Percentiles rank a stretch among this genome's conserved stretches.
These are phyloP conservation scores for Argya squamiceps DNA, from an alignment of 2,797 vertebrate species.

Conservation along the genomic window DNA sequence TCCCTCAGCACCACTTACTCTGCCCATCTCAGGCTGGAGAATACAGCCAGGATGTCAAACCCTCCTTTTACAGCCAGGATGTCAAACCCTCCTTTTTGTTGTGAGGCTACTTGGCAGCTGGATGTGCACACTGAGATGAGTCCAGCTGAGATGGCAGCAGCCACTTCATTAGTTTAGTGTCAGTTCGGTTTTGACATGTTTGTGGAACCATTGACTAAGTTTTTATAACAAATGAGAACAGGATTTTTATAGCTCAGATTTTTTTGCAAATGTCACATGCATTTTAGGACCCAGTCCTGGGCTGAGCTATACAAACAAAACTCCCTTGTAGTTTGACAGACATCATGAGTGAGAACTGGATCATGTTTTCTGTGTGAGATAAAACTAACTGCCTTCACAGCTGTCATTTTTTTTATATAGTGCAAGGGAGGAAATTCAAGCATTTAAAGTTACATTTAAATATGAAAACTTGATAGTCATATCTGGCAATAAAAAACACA, in stretches of 20 bases:
- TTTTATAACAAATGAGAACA: not conserved
- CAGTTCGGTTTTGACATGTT: not conserved
- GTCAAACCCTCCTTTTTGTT: not conserved
- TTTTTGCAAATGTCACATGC: not conserved
- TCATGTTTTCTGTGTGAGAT: not conserved
- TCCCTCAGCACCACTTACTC: not conserved
- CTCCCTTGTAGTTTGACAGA: not conserved
- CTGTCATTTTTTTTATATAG: not conserved
- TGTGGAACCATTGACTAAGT: not conserved
- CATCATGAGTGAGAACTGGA: not conserved
- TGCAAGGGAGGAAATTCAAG: not conserved
- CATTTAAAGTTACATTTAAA: conserved; percentile 34
- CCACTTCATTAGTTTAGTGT: not conserved
- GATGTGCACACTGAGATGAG: not conserved
- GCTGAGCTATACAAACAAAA: not conserved
- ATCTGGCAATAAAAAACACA: conserved; percentile 33
- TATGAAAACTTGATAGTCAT: conserved; percentile 3
- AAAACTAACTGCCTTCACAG: not conserved
- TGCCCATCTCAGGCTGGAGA: not conserved
- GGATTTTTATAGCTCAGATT: not conserved
- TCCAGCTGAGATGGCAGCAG: conserved; percentile 31
- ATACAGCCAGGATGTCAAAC: not conserved
- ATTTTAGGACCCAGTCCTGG: not conserved
- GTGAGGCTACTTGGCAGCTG: not conserved
- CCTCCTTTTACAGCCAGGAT: not conserved